These are phyloP conservation scores for Lipotes vexillifer DNA, from an alignment of 2,113 vertebrate genomes.

Conservation along the genomic window DNA sequence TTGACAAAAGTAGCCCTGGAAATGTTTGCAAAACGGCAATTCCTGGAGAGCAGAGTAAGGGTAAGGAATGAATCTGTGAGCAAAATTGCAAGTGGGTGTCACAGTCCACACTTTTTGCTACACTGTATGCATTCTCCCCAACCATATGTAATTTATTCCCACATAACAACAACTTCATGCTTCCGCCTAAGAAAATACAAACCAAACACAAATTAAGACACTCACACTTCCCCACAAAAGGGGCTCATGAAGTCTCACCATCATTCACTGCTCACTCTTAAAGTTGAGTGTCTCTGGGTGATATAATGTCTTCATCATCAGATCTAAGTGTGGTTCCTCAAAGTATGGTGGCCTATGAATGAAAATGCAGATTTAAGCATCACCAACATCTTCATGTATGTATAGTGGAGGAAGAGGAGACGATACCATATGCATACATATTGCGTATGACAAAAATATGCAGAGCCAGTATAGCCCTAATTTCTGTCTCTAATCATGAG, in stretches of 20 bases:
- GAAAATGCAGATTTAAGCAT: not conserved
- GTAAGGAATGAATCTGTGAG: not conserved
- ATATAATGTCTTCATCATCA: not conserved
- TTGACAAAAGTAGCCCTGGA: not conserved
- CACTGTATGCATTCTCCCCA: not conserved
- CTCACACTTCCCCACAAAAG: not conserved
- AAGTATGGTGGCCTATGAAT: not conserved
- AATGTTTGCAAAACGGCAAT: not conserved
- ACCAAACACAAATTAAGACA: not conserved
- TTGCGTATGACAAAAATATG: not conserved
- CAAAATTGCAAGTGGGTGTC: not conserved
- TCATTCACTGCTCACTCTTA: not conserved
- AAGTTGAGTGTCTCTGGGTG: not conserved
- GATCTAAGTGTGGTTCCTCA: not conserved
- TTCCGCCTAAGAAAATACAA: not conserved
- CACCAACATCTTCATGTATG: not conserved
- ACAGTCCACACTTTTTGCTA: not conserved
- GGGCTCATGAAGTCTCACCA: not conserved
- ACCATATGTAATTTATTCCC: not conserved
- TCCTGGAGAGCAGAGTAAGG: not conserved
- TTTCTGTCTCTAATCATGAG: not conserved
- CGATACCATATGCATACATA: not conserved
- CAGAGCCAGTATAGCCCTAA: not conserved
- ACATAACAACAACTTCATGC: not conserved
- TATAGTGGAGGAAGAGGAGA: not conserved